These are phyloP conservation scores for Caiman crocodilus DNA, from an alignment of 2,797 vertebrate species.

Conservation along the genomic window DNA sequence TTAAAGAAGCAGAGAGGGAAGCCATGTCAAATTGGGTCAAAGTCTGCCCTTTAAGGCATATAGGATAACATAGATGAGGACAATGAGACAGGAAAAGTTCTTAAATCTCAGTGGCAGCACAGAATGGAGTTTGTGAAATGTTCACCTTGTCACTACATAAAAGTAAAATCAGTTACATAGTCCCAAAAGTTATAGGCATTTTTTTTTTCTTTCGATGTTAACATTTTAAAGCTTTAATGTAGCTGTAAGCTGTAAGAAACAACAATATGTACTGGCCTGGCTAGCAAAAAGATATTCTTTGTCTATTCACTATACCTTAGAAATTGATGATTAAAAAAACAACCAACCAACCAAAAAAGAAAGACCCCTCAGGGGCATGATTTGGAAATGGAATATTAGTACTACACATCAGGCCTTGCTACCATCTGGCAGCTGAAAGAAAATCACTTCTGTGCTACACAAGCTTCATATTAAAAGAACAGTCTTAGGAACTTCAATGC, in stretches of 20 bases:
- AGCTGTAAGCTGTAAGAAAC: background rate
- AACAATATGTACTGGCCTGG: background rate
- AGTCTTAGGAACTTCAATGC: background rate
- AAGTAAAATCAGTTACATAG: too few relatives aligned
- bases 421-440: background rate
- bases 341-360: too few relatives aligned
- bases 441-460: background rate
- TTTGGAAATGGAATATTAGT: background rate
- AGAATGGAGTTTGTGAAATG: background rate
- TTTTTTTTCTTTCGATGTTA: background rate
- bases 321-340: background rate
- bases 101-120: background rate
- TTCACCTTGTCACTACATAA: background rate
- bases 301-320: background rate
- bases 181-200: background rate
- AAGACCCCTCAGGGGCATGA: background rate
- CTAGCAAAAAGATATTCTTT: background rate
- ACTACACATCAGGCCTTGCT: background rate
- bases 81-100: background rate
- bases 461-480: background rate
- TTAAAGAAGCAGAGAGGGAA: background rate
- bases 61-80: background rate
- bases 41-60: background rate
- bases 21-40: background rate
- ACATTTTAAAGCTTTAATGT: background rate